Conservation (phyloP, 2,888 invertebrate genomes). For the Temnothorax ravouxi region DNA sequence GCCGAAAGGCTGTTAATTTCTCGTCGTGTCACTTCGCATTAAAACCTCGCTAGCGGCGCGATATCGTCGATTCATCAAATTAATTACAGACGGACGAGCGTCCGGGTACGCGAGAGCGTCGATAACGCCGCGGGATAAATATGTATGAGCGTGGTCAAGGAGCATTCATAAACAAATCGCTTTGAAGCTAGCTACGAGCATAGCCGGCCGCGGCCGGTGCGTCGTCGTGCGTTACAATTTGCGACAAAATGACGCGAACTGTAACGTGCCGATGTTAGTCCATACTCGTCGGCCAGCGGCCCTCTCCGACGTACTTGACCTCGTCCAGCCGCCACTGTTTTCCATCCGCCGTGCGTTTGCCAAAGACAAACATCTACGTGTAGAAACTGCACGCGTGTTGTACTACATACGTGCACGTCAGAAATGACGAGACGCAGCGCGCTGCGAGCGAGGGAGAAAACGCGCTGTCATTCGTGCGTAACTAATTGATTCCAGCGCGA, state of each 20-base stretch:
- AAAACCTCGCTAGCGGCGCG: constrained; percentile 14
- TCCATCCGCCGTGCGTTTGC: constrained; percentile 30
- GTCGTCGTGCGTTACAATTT: constrained; percentile 59
- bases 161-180: constrained; percentile 74
- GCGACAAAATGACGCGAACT: constrained; percentile 68
- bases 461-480: constrained; percentile 11
- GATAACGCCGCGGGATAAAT: constrained; percentile 64
- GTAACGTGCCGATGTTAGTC: constrained; percentile 60
- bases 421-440: background rate
- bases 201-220: background rate
- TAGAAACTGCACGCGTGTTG: constrained; percentile 14
- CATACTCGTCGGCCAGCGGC: constrained; percentile 48
- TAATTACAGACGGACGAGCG: constrained; percentile 37
- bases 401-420: too few relatives aligned
- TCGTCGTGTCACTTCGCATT: constrained; percentile 43
- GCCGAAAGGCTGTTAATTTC: constrained; percentile 51
- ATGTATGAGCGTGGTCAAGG: constrained; percentile 66
- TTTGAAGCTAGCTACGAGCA: constrained; percentile 8
- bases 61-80: constrained; percentile 48
- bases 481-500: constrained; percentile 49
- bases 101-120: constrained; percentile 10
- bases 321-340: constrained; percentile 24
- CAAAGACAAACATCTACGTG: constrained; percentile 41
- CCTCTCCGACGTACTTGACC: constrained; percentile 53
- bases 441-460: background rate